These are phyloP conservation scores for Myanophis thanlyinensis DNA, from an alignment of 2,113 vertebrate species.

Conservation along the genomic window DNA sequence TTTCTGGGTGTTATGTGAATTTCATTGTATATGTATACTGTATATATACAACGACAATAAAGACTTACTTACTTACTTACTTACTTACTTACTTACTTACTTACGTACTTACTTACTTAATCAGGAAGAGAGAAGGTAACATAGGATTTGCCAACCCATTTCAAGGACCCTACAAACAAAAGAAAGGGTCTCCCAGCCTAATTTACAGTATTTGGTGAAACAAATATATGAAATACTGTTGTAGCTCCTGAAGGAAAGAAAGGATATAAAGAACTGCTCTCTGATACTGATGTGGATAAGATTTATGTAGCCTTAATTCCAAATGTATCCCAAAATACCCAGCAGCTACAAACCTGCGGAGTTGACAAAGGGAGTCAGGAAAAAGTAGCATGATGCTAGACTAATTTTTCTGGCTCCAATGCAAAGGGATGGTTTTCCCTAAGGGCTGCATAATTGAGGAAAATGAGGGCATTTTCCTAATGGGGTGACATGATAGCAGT, in stretches of 20 bases:
- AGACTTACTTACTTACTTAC: no score
- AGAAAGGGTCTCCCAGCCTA: not conserved
- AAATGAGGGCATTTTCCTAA: not conserved
- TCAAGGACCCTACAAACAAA: not conserved
- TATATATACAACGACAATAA: no score
- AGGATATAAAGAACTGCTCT: not conserved
- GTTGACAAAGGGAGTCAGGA: not conserved
- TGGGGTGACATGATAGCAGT: not conserved
- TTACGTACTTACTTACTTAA: no score
- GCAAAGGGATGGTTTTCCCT: not conserved
- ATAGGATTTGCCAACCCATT: not conserved
- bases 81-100: no score
- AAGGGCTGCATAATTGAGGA: not conserved
- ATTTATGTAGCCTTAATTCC: not conserved
- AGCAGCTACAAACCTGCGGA: not conserved
- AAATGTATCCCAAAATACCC: not conserved
- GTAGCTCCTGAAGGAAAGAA: not conserved
- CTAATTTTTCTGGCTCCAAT: not conserved
- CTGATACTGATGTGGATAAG: not conserved
- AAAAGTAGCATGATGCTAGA: not conserved
- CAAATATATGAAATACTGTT: not conserved
- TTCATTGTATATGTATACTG: no score
- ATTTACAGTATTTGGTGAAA: not conserved
- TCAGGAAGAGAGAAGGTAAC: not conserved
- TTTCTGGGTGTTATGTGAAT: no score